Conservation (phyloP, 2,113 vertebrate genomes). For the Lepisosteus oculatus region DNA sequence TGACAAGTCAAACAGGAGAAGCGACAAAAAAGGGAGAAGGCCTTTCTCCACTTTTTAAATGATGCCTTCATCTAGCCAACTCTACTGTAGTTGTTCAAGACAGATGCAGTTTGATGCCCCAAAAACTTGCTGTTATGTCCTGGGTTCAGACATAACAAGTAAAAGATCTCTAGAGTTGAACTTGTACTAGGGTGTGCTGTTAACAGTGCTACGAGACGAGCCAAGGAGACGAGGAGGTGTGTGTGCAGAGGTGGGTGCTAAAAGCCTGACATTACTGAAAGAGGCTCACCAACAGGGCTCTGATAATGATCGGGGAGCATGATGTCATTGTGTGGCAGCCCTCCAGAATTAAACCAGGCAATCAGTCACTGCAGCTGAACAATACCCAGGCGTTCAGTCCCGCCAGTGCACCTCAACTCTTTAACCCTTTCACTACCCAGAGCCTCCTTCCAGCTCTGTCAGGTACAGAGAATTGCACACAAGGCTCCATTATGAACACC, state of each 20-base stretch:
- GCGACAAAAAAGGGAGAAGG: too few species aligned
- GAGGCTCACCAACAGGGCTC: slow-evolving; percentile 50
- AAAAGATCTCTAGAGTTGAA: background rate
- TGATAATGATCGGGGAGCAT: slow-evolving; percentile 56
- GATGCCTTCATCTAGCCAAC: too few species aligned
- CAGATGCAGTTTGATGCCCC: too few species aligned
- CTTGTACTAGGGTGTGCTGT: background rate
- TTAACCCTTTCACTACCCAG: too few species aligned
- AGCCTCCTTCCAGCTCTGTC: too few species aligned
- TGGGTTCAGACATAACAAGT: background rate
- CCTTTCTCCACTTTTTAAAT: too few species aligned
- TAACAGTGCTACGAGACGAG: background rate
- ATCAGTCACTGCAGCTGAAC: slow-evolving; percentile 20
- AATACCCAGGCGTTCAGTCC: too few species aligned
- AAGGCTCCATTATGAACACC: too few species aligned
- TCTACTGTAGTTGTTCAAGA: too few species aligned
- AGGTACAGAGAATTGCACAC: too few species aligned
- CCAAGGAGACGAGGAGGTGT: slow-evolving; percentile 3
- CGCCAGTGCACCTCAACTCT: too few species aligned
- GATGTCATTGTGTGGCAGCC: slow-evolving; percentile 50
- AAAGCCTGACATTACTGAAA: slow-evolving; percentile 46
- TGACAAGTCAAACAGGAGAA: too few species aligned
- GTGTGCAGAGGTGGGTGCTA: slow-evolving; percentile 26
- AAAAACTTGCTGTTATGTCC: background rate
- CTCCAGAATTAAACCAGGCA: slow-evolving; percentile 43